Evolutionary conservation across 2,888 invertebrate genomes (phyloP).

Genomic region (Melieria picta): DNA sequence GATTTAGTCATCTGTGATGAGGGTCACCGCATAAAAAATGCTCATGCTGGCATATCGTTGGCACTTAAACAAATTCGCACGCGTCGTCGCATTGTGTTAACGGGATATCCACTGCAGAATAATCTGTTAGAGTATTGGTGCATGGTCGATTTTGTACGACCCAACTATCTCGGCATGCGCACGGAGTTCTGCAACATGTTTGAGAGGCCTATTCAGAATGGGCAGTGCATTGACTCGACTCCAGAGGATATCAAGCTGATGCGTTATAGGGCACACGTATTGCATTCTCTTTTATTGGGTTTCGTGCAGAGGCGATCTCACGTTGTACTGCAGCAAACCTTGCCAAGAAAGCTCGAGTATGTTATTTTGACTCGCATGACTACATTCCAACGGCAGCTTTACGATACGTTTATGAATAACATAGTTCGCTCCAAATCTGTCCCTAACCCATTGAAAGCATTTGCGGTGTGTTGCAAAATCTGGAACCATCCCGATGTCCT

Average conservation of each 20-base stretch:
- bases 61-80: slow-evolving; percentile 95
- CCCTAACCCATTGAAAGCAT: slow-evolving; percentile 96
- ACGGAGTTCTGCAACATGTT: slow-evolving; percentile 99
- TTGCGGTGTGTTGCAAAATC: slow-evolving; percentile 98
- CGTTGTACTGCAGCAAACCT: slow-evolving; percentile 87
- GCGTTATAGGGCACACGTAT: slow-evolving; percentile 94
- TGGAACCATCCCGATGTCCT: slow-evolving; percentile 96
- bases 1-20: slow-evolving; percentile 96
- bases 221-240: slow-evolving; percentile 97
- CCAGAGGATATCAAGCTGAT: slow-evolving; percentile 93
- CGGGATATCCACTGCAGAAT: slow-evolving; percentile 98
- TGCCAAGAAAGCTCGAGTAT: slow-evolving; percentile 95
- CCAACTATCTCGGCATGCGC: slow-evolving; percentile 95
- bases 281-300: slow-evolving; percentile 92
- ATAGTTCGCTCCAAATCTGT: slow-evolving; percentile 86
- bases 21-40: slow-evolving; percentile 98
- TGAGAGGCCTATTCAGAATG: slow-evolving; percentile 97
- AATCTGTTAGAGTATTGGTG: slow-evolving; percentile 98
- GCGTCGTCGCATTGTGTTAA: slow-evolving; percentile 92
- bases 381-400: slow-evolving; percentile 87
- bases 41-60: slow-evolving; percentile 95
- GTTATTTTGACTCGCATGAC: slow-evolving; percentile 92
- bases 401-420: slow-evolving; percentile 93
- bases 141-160: slow-evolving; percentile 98
- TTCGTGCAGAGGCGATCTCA: slow-evolving; percentile 97